Percentiles rank a stretch among this genome's conserved stretches.
Conservation (phyloP, 1,140 invertebrate genomes). For the Drosophila kanapiae region DNA sequence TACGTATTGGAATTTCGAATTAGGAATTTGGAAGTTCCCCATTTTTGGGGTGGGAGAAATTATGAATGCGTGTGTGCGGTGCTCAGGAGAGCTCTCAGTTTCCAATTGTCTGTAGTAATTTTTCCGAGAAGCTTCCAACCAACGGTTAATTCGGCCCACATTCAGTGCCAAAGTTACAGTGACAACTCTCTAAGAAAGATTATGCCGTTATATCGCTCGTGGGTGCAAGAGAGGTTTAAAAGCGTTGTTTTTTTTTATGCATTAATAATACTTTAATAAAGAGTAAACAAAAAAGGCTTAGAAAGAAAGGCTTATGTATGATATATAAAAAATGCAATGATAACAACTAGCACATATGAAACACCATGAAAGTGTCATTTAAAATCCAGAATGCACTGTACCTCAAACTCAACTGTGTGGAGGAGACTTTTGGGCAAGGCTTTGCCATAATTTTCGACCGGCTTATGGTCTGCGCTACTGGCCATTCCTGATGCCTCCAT, state of each 20-base stretch:
- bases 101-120: background rate
- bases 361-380: too few relatives aligned
- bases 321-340: too few relatives aligned
- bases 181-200: background rate
- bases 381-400: background rate
- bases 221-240: too few relatives aligned
- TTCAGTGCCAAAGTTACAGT: background rate
- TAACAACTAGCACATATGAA: too few relatives aligned
- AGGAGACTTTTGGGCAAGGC: background rate
- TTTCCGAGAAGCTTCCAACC: background rate
- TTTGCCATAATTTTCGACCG: background rate
- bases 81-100: background rate
- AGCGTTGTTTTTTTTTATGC: too few relatives aligned
- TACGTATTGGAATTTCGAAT: conserved; percentile 14
- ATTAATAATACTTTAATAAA: too few relatives aligned
- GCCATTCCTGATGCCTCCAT: background rate
- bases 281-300: too few relatives aligned
- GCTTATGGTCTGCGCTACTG: background rate
- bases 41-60: background rate
- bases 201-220: too few relatives aligned
- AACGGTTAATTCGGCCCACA: conserved; percentile 1
- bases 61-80: conserved; percentile 10
- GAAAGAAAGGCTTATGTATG: too few relatives aligned
- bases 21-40: background rate
- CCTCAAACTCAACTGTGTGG: background rate